These are phyloP conservation scores for Wasmannia auropunctata DNA, from an alignment of 1,140 invertebrate genomes.

Conservation along the genomic window DNA sequence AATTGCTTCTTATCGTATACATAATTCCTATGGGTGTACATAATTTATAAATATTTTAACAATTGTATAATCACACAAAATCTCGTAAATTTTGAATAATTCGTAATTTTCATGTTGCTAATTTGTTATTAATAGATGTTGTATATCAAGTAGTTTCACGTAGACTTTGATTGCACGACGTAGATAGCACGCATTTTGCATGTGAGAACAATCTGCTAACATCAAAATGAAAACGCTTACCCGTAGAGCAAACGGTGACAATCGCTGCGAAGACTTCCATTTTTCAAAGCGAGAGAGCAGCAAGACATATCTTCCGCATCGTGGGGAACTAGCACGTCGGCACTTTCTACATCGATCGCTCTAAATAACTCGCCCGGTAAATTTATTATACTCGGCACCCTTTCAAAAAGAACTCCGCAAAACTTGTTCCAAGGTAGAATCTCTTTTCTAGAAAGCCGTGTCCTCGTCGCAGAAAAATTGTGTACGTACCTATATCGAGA, in stretches of 20 bases:
- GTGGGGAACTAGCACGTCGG: slow-evolving; percentile 50
- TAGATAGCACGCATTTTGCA: not conserved
- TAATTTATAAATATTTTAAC: slow-evolving; percentile 10
- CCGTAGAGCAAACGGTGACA: slow-evolving; percentile 32
- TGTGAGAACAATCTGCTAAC: not conserved
- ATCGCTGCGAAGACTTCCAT: slow-evolving; percentile 53
- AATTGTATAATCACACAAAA: not conserved
- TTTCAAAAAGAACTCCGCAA: slow-evolving; percentile 31
- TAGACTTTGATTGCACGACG: not conserved
- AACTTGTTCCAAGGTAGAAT: slow-evolving; percentile 38
- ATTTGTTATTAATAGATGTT: not conserved
- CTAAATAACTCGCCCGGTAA: slow-evolving; percentile 62
- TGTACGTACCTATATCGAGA: slow-evolving; percentile 11
- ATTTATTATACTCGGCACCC: slow-evolving; percentile 65
- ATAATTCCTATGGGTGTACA: not conserved
- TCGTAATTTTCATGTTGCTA: not conserved
- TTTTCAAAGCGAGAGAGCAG: slow-evolving; percentile 46
- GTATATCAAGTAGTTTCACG: not conserved
- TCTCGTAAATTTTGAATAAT: not conserved
- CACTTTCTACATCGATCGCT: slow-evolving; percentile 67
- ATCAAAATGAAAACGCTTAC: slow-evolving; percentile 26
- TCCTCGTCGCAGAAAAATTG: slow-evolving; percentile 6
- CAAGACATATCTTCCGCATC: slow-evolving; percentile 22
- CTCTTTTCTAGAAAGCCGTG: slow-evolving; percentile 9
- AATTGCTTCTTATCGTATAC: not conserved